These are phyloP conservation scores for Globodera ellingtonae DNA, from an alignment of 1,140 invertebrate species.

Conservation along the genomic window DNA sequence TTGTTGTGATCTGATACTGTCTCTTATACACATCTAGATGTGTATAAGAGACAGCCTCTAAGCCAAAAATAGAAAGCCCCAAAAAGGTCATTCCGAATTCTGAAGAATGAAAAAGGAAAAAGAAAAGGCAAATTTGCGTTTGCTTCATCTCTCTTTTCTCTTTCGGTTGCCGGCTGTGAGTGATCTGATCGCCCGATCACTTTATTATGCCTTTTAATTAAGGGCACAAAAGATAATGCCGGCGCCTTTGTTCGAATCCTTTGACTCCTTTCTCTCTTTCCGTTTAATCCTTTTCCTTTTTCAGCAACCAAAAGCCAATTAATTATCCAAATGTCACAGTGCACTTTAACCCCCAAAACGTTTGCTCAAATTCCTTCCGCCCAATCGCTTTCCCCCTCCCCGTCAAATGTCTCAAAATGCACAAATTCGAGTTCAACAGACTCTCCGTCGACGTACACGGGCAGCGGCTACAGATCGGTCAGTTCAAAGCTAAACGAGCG, in stretches of 20 bases:
- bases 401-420: not conserved
- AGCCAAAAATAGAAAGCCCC: not conserved
- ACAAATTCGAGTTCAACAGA: not conserved
- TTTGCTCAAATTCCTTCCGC: not conserved
- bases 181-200: no score
- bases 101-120: not conserved
- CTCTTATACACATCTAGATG: no score
- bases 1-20: not conserved
- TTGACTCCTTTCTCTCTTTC: no score
- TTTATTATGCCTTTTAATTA: no score
- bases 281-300: not conserved
- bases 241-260: no score
- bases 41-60: no score
- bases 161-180: no score
- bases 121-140: no score
- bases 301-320: not conserved
- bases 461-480: slow-evolving; percentile 11
- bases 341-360: not conserved
- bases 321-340: not conserved
- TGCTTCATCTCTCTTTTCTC: not conserved
- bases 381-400: not conserved
- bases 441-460: not conserved
- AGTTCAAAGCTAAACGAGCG: not conserved
- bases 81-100: not conserved
- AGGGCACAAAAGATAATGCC: no score